phyloP scores from a whole-genome alignment of 2,888 invertebrate genomes.

The Lycia hirtaria region DNA sequence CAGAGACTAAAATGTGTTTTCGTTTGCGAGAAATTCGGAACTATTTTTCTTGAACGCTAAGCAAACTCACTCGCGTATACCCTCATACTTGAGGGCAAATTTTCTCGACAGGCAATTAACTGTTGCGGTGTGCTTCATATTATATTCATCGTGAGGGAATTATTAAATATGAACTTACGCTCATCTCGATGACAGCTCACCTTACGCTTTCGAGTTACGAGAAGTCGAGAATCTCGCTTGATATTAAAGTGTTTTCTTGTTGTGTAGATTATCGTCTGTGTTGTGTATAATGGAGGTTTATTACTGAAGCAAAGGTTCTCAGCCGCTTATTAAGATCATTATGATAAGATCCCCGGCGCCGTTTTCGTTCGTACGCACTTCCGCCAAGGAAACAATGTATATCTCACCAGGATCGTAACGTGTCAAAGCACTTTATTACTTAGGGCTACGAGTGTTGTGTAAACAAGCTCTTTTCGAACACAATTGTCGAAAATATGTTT shows the following conservation, averaged over 20 bases:
- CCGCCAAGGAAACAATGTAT: constrained; percentile 13
- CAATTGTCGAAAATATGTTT: constrained; percentile 10
- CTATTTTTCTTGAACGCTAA: constrained; percentile 4
- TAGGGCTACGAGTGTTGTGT: constrained; percentile 12
- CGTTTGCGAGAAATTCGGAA: constrained; percentile 7
- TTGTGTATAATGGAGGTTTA: constrained; percentile 27
- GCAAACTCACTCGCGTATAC: constrained; percentile 7
- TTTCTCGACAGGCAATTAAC: constrained; percentile 67
- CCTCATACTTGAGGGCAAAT: constrained; percentile 49
- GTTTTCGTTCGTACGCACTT: constrained; percentile 2
- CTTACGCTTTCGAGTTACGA: constrained; percentile 46
- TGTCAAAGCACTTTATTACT: constrained; percentile 17
- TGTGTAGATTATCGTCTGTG: constrained; percentile 17
- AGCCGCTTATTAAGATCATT: constrained; percentile 14
- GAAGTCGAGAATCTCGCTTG: constrained; percentile 43
- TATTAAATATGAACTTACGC: constrained; percentile 64
- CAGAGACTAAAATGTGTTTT: neutral
- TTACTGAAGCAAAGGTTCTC: constrained; percentile 3
- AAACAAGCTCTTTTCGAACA: constrained; percentile 11
- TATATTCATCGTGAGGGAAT: constrained; percentile 70
- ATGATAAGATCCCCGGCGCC: constrained; percentile 11
- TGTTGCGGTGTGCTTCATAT: constrained; percentile 58
- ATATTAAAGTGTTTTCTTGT: constrained; percentile 42
- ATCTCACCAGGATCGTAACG: constrained; percentile 9
- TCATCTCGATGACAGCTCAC: constrained; percentile 61